Conservation (phyloP, 2,113 vertebrate species). For the Corydoras sp. region DNA sequence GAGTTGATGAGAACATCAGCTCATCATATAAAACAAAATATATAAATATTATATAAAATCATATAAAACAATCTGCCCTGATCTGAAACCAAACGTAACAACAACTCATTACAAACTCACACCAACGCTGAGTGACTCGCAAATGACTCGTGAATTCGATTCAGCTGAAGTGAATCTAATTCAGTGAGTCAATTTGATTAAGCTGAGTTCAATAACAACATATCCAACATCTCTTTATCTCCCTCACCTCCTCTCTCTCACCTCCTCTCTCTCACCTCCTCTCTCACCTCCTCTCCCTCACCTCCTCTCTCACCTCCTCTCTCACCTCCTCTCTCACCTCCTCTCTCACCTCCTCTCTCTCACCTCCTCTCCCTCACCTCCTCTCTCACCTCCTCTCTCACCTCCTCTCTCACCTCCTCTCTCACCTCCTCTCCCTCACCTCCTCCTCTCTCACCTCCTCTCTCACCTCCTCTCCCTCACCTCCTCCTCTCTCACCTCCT, state of each 20-base stretch:
- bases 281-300: constrained; percentile 11
- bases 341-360: constrained; percentile 15
- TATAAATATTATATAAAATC: no score
- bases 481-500: constrained; percentile 16
- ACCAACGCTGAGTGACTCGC: not conserved
- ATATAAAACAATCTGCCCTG: no score
- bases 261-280: constrained; percentile 10
- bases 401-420: constrained; percentile 9
- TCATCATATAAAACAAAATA: no score
- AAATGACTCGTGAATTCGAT: constrained; percentile 2
- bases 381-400: constrained; percentile 16
- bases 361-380: constrained; percentile 2
- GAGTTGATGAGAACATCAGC: no score
- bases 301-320: constrained; percentile 5
- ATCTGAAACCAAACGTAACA: no score
- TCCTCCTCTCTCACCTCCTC: constrained; percentile 14
- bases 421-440: constrained; percentile 11
- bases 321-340: constrained; percentile 26
- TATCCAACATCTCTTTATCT: constrained; percentile 9
- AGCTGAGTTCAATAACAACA: not conserved
- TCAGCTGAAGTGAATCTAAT: constrained; percentile 27
- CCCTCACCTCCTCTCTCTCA: constrained; percentile 9
- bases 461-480: constrained; percentile 9
- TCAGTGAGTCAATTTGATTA: not conserved
- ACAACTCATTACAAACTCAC: no score